Evolutionary conservation across 1,140 invertebrate genomes (phyloP), one percentile per base, ranked within the genome.

Genomic region (Panagrolaimus sp.): DNA sequence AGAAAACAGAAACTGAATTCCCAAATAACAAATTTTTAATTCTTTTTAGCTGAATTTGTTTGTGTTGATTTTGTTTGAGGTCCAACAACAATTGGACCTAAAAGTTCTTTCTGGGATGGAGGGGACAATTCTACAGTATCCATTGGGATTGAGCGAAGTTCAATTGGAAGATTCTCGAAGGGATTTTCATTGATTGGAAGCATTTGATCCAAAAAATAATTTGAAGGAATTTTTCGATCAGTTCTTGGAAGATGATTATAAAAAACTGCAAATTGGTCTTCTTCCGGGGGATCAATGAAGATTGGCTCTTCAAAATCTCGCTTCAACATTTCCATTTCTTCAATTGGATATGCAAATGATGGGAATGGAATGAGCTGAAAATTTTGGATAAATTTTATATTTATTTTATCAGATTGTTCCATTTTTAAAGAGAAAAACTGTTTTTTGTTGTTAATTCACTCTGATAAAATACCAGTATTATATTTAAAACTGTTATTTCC

Each of bases 1-100:
- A n/a, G n/a, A n/a, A n/a, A 38, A 38, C 32, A 38, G 7, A 38
- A 38, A 38, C 32, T 38, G 32, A 38, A 38, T 38, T 38, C 2
- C 32, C 2, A 38, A 38, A 38, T 38, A 38, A 58, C n/a, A n/a
- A n/a, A n/a, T n/a, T n/a, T 21, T 58, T 17, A 58, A 26, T 21
- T 21, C 17, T 58, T 58, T 21, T 58, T 58, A 21, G 28, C 21
- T 24, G 52, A 21, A 28, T 58, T 58, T 21, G 52, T 58, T 58
- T 26, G 21, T 12, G 52, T 58, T 12, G 52, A 58, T 58, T 58
- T 58, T 14, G 52, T 58, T 28, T 58, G 52, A 12, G 52, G 52
- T 4, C 52, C 52, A 28, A 58, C 21, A n/a, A 58, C 52, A 28
- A 58, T 58, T 21, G 52, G 52, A 26, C 52, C 52, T 8, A 28